Evolutionary conservation across 1,140 invertebrate species (phyloP).

Genomic region (Drosophila takahashii): DNA sequence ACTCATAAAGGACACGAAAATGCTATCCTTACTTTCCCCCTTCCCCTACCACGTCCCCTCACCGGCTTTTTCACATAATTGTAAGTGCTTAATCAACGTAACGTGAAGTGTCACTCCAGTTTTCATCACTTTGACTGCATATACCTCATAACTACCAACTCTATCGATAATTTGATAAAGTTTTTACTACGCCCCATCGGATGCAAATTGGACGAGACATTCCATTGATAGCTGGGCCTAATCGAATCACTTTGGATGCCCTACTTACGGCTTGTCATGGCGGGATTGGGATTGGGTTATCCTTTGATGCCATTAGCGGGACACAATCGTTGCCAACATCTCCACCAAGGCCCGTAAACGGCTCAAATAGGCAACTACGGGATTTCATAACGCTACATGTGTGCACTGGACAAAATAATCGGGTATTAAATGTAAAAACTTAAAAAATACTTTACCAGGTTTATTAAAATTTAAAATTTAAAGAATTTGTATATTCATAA

Average conservation of each 20-base stretch:
- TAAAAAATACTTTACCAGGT: background rate
- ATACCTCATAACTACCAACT: background rate
- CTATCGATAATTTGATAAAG: constrained; percentile 28
- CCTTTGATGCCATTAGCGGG: constrained; percentile 32
- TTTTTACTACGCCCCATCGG: constrained; percentile 17
- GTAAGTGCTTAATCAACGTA: constrained; percentile 44
- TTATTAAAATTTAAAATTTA: too few relatives aligned
- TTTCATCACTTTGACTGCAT: constrained; percentile 28
- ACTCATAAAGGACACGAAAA: constrained; percentile 24
- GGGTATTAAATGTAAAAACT: background rate
- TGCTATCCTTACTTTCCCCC: background rate
- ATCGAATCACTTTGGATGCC: constrained; percentile 40
- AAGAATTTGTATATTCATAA: too few relatives aligned
- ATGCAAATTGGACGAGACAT: constrained; percentile 36
- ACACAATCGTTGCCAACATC: constrained; percentile 11
- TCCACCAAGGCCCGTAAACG: background rate
- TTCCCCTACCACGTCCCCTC: background rate
- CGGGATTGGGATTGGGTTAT: constrained; percentile 21
- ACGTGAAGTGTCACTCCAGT: constrained; percentile 31
- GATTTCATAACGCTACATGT: constrained; percentile 24
- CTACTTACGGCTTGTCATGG: background rate
- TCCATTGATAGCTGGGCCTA: constrained; percentile 33
- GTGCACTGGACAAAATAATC: background rate
- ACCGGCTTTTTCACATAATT: constrained; percentile 16
- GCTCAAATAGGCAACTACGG: constrained; percentile 12